Conservation (phyloP, 1,140 invertebrate species). For the Idris sp. region DNA sequence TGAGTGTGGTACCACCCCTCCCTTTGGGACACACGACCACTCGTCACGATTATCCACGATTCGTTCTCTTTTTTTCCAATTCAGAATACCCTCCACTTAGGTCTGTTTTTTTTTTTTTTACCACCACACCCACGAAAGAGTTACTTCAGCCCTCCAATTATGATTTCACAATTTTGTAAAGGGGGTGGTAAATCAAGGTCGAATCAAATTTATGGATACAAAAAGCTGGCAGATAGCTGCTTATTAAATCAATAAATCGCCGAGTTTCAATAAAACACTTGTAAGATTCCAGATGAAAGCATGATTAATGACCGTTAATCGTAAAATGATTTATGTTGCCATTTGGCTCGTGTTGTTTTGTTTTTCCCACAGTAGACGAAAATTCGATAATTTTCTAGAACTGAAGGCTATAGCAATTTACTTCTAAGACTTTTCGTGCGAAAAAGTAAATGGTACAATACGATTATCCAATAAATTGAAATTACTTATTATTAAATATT, state of each 20-base stretch:
- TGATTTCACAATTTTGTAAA: conserved; percentile 8
- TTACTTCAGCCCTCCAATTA: too few relatives aligned
- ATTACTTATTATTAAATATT: too few relatives aligned
- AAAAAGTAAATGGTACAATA: too few relatives aligned
- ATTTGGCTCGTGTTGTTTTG: conserved; percentile 3
- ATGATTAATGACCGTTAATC: conserved; percentile 20
- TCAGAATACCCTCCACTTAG: conserved; percentile 51
- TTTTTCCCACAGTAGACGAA: conserved; percentile 33
- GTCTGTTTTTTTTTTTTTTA: conserved; percentile 34
- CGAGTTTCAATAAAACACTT: conserved; percentile 12
- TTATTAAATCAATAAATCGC: conserved; percentile 7
- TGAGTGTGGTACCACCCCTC: conserved; percentile 71
- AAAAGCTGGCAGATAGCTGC: neutral
- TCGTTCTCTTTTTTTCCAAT: conserved; percentile 56
- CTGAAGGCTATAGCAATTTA: conserved; percentile 16
- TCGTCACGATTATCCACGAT: conserved; percentile 66
- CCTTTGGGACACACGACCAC: conserved; percentile 71
- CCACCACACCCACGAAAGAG: conserved; percentile 46
- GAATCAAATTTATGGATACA: neutral
- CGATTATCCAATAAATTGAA: too few relatives aligned
- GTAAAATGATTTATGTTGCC: conserved; percentile 22
- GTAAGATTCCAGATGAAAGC: neutral
- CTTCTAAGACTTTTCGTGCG: conserved; percentile 27
- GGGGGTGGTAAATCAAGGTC: neutral
- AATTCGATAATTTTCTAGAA: conserved; percentile 26